Evolutionary conservation across 2,113 vertebrate species (phyloP).

Genomic region (Protobothrops flavoviridis): DNA sequence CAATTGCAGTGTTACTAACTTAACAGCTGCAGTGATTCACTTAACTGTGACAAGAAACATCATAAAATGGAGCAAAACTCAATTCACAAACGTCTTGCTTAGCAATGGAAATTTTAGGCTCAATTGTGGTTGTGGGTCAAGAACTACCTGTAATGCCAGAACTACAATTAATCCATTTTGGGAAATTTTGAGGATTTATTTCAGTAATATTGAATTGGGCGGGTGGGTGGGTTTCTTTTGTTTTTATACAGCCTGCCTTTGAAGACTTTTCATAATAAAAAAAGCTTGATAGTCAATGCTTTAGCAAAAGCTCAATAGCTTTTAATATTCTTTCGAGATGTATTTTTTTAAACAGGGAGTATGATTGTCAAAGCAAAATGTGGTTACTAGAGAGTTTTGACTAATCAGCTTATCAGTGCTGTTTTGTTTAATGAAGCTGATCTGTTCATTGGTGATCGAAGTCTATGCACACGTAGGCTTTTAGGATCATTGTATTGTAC

Average conservation of each 20-base stretch:
- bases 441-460: background rate
- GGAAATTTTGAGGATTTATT: background rate
- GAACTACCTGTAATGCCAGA: background rate
- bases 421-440: background rate
- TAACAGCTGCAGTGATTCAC: background rate
- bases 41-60: background rate
- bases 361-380: background rate
- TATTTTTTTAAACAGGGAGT: background rate
- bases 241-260: background rate
- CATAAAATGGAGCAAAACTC: background rate
- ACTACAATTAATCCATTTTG: background rate
- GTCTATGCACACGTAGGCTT: background rate
- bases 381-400: background rate
- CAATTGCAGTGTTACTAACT: background rate
- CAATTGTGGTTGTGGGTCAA: background rate
- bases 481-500: background rate
- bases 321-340: background rate
- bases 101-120: background rate
- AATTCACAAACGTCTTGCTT: background rate
- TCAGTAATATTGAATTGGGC: background rate
- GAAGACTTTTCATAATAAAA: background rate
- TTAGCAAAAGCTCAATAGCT: background rate
- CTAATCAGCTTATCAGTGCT: background rate
- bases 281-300: background rate
- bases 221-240: background rate